Conservation (phyloP, 2,113 vertebrate genomes). For the Pomatostomus ruficeps region DNA sequence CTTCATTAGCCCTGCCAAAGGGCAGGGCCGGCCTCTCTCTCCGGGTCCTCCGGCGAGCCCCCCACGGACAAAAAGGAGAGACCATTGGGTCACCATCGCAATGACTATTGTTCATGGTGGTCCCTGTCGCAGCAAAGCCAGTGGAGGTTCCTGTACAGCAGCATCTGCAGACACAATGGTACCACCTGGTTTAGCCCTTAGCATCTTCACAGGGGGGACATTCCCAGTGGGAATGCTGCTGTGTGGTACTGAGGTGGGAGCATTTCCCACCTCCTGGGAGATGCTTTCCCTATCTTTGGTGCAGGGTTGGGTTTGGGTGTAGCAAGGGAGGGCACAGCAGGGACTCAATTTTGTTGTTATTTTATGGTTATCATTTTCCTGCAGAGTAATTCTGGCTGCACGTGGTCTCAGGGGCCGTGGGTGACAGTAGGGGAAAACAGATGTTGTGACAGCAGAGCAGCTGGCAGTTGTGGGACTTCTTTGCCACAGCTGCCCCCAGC, state of each 20-base stretch:
- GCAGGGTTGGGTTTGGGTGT: neutral
- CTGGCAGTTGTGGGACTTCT: neutral
- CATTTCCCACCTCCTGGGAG: neutral
- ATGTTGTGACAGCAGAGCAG: neutral
- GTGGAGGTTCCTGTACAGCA: neutral
- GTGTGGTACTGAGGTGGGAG: neutral
- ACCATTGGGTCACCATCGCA: neutral
- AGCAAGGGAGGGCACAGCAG: neutral
- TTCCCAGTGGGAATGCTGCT: neutral
- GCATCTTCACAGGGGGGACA: neutral
- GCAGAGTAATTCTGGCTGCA: neutral
- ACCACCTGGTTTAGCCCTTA: neutral
- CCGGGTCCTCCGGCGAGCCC: neutral
- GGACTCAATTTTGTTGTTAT: neutral
- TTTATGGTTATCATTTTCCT: neutral
- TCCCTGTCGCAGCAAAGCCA: neutral
- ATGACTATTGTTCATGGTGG: neutral
- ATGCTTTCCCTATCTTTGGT: neutral
- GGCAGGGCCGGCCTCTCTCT: neutral
- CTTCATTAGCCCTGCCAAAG: neutral
- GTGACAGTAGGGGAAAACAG: neutral
- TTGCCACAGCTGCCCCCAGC: neutral
- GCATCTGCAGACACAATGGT: neutral
- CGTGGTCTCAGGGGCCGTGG: neutral
- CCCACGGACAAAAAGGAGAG: neutral